Percentiles rank a stretch among this genome's conserved stretches.
Conservation (phyloP, 2,888 invertebrate genomes). For the Coelogynopora nodosa region DNA sequence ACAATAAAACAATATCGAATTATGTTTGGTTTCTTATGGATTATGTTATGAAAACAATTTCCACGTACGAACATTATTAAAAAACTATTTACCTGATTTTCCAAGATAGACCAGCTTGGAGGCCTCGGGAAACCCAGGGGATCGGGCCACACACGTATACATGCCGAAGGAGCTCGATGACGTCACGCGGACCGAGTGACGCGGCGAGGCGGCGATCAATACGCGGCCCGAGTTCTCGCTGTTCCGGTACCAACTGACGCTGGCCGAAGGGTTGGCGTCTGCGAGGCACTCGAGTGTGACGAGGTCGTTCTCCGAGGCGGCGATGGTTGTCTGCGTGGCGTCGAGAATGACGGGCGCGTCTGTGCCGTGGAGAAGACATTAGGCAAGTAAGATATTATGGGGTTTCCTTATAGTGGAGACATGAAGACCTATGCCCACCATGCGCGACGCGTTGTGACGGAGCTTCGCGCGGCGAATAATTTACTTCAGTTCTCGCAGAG, state of each 20-base stretch:
- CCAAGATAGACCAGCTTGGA: slow-evolving; percentile 29
- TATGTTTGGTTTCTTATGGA: no score
- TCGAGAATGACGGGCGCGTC: slow-evolving; percentile 39
- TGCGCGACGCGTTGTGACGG: no score
- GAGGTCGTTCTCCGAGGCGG: slow-evolving; percentile 35
- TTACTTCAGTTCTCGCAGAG: no score
- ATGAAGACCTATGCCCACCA: no score
- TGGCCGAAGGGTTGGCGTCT: slow-evolving; percentile 41
- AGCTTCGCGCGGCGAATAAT: no score
- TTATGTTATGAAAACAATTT: no score
- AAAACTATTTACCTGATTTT: neutral
- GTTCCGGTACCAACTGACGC: slow-evolving; percentile 19
- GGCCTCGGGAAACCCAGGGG: slow-evolving; percentile 20
- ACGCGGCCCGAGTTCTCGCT: neutral
- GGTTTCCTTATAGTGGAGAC: no score
- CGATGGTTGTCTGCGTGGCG: neutral
- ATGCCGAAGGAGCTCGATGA: neutral
- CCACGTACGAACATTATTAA: no score
- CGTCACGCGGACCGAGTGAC: neutral
- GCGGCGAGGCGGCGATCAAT: neutral
- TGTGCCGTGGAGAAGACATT: neutral
- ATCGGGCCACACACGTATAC: slow-evolving; percentile 21
- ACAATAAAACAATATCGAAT: no score
- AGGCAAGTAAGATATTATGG: no score
- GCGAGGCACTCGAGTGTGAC: slow-evolving; percentile 34